These are phyloP conservation scores for Chaunax sp. DNA, from an alignment of 2,797 vertebrate genomes.

Conservation along the genomic window DNA sequence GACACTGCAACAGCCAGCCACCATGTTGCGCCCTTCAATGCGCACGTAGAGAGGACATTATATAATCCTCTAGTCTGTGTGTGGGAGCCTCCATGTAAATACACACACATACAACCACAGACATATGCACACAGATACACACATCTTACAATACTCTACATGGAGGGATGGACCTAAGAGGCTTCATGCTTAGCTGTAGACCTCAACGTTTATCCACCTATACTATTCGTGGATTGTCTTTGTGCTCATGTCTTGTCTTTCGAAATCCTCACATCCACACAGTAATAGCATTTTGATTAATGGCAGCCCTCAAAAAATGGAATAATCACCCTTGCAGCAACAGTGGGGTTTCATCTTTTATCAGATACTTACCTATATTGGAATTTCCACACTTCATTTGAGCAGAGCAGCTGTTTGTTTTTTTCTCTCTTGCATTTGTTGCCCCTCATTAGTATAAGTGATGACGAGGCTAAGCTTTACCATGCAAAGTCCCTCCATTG, in stretches of 20 bases:
- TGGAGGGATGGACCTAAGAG: neutral
- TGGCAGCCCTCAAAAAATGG: neutral
- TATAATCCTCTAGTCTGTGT: conserved; percentile 66
- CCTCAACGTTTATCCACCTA: neutral
- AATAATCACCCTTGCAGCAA: neutral
- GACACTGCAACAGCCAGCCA: conserved; percentile 54
- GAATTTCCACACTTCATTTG: neutral
- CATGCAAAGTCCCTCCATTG: conserved; percentile 10
- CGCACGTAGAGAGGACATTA: conserved; percentile 74
- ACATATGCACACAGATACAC: conserved; percentile 10
- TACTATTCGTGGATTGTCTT: neutral
- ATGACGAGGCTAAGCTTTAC: neutral
- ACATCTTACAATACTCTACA: conserved; percentile 1
- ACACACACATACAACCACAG: conserved; percentile 12
- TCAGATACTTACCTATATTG: neutral
- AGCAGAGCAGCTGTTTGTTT: neutral
- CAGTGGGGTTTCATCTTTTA: neutral
- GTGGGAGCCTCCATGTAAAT: conserved; percentile 46
- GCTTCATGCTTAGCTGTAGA: neutral
- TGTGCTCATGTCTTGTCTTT: neutral
- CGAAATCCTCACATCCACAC: conserved; percentile 2
- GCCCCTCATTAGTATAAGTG: neutral
- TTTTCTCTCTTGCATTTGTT: neutral
- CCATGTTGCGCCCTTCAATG: conserved; percentile 72
- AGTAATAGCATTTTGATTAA: neutral